These are phyloP conservation scores for Drosophila greeni DNA, from an alignment of 2,888 invertebrate genomes.

Conservation along the genomic window DNA sequence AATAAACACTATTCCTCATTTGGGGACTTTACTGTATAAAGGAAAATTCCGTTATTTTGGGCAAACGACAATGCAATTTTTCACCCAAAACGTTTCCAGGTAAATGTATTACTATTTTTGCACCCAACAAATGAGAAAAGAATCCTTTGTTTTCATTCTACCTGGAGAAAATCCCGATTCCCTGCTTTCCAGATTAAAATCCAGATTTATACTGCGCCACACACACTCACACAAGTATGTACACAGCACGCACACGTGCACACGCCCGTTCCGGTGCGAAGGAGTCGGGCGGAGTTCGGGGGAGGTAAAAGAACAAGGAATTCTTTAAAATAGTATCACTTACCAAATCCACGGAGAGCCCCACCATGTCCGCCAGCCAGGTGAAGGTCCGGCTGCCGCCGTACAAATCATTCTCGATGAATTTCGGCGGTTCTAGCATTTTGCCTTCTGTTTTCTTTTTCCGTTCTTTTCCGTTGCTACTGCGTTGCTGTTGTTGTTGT, in stretches of 20 bases:
- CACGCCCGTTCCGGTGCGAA: constrained; percentile 23
- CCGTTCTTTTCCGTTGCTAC: constrained; percentile 12
- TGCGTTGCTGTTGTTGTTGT: constrained; percentile 13
- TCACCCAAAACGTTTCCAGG: constrained; percentile 5
- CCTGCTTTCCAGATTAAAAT: not conserved
- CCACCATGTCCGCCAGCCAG: constrained; percentile 84
- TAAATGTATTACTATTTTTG: not conserved
- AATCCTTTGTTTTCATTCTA: not conserved
- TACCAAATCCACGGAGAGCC: constrained; percentile 89
- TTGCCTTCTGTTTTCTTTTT: constrained; percentile 42
- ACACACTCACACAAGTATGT: constrained; percentile 1
- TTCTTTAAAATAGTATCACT: constrained; percentile 73
- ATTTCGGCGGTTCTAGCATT: constrained; percentile 73
- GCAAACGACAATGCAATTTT: not conserved
- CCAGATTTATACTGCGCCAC: constrained; percentile 8
- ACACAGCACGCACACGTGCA: constrained; percentile 40
- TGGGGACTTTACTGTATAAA: not conserved
- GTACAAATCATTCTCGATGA: constrained; percentile 80
- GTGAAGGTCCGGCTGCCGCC: constrained; percentile 86
- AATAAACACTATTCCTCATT: not conserved
- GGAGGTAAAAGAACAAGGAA: not conserved
- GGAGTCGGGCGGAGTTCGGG: constrained; percentile 2
- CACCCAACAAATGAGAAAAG: not conserved
- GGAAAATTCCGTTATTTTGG: not conserved
- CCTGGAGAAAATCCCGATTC: constrained; percentile 1